Evolutionary conservation across 2,113 vertebrate genomes (phyloP).

Genomic region (human (Homo sapiens)): DNA sequence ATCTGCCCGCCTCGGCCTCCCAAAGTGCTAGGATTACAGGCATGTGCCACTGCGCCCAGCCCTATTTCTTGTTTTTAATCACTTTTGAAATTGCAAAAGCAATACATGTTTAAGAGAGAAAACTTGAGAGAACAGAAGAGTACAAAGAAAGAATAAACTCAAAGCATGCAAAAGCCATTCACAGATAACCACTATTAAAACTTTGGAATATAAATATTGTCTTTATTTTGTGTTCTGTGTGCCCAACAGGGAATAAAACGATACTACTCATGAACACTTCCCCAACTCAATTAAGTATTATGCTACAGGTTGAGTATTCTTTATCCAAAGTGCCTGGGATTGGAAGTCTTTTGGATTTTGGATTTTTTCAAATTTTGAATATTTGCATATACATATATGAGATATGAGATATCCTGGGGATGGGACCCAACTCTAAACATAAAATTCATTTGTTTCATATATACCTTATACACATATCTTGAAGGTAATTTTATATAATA

Average conservation of each 20-base stretch:
- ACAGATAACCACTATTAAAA: background rate
- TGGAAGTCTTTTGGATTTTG: background rate
- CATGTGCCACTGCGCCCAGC: too few relatives aligned
- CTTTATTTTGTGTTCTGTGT: background rate
- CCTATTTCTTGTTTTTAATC: background rate
- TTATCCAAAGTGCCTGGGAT: background rate
- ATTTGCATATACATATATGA: background rate
- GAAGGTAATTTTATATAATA: background rate
- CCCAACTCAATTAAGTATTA: background rate
- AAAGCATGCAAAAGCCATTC: background rate
- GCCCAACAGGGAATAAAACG: background rate
- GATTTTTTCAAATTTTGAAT: background rate
- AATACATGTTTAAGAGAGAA: constrained; percentile 10
- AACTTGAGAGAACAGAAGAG: constrained; percentile 10
- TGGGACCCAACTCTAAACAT: background rate
- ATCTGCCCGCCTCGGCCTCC: too few relatives aligned
- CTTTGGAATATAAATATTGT: background rate
- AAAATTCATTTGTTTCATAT: background rate
- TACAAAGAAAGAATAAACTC: background rate
- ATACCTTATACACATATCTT: background rate
- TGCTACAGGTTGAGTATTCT: background rate
- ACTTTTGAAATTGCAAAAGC: constrained; percentile 38
- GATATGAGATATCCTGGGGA: background rate
- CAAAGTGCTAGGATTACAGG: too few relatives aligned
- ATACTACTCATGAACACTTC: background rate